Percentiles rank a stretch among this genome's conserved stretches.
Conservation (phyloP, 1,140 invertebrate species). For the Nymphalis io region DNA sequence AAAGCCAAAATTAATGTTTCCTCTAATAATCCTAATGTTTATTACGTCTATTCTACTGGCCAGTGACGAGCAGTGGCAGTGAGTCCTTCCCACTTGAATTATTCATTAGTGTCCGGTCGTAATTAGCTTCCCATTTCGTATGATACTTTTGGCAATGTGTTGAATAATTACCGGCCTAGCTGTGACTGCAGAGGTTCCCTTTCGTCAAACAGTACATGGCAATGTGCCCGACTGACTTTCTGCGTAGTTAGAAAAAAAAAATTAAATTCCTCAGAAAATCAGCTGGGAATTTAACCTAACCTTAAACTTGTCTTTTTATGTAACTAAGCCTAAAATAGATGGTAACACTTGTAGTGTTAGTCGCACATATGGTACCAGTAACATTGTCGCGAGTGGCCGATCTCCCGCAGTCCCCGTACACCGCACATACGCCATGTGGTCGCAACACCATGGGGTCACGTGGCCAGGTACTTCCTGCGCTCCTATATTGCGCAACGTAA, state of each 20-base stretch:
- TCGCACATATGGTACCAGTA: conserved; percentile 46
- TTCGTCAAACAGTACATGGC: conserved; percentile 21
- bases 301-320: conserved; percentile 43
- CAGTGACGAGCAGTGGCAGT: no score
- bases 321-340: conserved; percentile 36
- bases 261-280: conserved; percentile 24
- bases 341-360: conserved; percentile 19
- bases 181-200: conserved; percentile 7
- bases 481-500: conserved; percentile 61
- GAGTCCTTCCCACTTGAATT: conserved; percentile 16
- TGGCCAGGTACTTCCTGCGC: conserved; percentile 67
- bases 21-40: conserved; percentile 28
- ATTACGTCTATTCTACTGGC: conserved; percentile 12
- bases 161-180: conserved; percentile 17
- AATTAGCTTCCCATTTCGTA: conserved; percentile 26
- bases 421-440: conserved; percentile 55
- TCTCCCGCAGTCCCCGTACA: conserved; percentile 42
- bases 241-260: conserved; percentile 11
- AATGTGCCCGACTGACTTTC: conserved; percentile 25
- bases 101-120: conserved; percentile 7
- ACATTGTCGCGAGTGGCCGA: conserved; percentile 47
- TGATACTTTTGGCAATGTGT: conserved; percentile 24
- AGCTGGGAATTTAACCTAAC: conserved; percentile 47
- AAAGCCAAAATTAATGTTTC: conserved; percentile 14
- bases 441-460: conserved; percentile 54